phyloP scores from a whole-genome alignment of 53 echinoderm and acorn worm species.

The Apostichopus leukothele region DNA sequence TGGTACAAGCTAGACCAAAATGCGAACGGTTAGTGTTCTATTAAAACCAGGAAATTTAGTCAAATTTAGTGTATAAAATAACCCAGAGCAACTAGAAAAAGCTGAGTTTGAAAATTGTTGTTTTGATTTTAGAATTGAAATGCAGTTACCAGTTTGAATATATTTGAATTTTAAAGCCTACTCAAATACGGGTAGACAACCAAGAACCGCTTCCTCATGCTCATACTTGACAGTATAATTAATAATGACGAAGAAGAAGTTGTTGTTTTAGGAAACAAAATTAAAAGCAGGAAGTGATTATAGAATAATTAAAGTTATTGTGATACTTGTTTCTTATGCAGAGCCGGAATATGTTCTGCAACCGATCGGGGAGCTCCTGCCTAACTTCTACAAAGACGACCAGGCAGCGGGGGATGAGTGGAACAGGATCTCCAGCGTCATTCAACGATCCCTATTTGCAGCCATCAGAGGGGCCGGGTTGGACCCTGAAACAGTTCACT shows the following conservation, averaged over 20 bases:
- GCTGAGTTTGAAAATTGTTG: too few species aligned
- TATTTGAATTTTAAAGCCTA: too few species aligned
- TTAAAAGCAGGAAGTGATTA: too few species aligned
- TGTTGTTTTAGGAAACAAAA: too few species aligned
- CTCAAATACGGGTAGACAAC: too few species aligned
- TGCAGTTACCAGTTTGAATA: background rate
- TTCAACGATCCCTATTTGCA: constrained; percentile 62
- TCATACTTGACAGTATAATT: too few species aligned
- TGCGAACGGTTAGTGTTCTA: constrained; percentile 51
- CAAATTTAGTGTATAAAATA: too few species aligned
- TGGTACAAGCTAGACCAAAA: constrained; percentile 80
- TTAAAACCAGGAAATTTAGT: background rate
- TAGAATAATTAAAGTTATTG: too few species aligned
- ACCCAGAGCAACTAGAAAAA: too few species aligned
- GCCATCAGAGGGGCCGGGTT: constrained; percentile 51
- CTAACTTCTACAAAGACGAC: constrained; percentile 60
- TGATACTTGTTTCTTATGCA: constrained; percentile 24
- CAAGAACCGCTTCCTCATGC: too few species aligned
- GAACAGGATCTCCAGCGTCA: constrained; percentile 58
- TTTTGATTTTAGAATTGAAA: too few species aligned
- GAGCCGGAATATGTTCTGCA: constrained; percentile 81
- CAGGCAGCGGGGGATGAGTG: constrained; percentile 54
- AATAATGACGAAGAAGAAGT: too few species aligned
- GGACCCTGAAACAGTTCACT: constrained; percentile 52
- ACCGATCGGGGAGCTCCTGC: constrained; percentile 67